Conservation (phyloP, 2,113 vertebrate species). For the Xyrauchen texanus region DNA sequence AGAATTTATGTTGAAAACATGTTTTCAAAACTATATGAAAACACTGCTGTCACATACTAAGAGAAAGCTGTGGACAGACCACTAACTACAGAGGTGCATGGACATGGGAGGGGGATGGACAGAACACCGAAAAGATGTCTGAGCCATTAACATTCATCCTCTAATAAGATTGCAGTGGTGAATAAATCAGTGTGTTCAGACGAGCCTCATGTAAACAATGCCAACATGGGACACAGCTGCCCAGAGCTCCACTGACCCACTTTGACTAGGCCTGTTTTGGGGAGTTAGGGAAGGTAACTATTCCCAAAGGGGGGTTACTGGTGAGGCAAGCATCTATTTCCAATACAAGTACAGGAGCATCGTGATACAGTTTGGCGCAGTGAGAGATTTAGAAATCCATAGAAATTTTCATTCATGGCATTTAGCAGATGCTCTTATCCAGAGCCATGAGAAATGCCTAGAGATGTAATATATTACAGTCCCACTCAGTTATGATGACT, state of each 20-base stretch:
- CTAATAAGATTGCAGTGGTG: constrained; percentile 27
- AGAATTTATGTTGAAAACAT: neutral
- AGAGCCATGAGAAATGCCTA: neutral
- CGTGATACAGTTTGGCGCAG: neutral
- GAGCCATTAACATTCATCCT: constrained; percentile 23
- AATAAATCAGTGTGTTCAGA: constrained; percentile 44
- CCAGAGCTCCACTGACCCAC: constrained; percentile 66
- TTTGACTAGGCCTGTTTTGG: constrained; percentile 21
- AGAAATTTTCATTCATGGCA: neutral
- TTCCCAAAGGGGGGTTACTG: neutral
- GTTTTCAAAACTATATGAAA: no score
- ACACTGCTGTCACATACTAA: neutral
- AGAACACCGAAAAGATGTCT: constrained; percentile 31
- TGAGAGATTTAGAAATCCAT: neutral
- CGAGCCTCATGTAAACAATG: constrained; percentile 10
- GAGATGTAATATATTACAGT: neutral
- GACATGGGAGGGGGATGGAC: neutral
- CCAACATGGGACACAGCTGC: constrained; percentile 50
- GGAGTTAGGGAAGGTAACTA: neutral
- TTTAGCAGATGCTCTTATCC: constrained; percentile 5
- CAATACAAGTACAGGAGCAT: neutral
- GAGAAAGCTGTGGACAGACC: neutral
- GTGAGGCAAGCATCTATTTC: constrained; percentile 6
- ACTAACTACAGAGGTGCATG: neutral
- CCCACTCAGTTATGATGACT: neutral